Percentiles rank a stretch among this genome's conserved stretches.
These are phyloP conservation scores for Montifringilla adamsi DNA, from an alignment of 2,113 vertebrate genomes.

Conservation along the genomic window DNA sequence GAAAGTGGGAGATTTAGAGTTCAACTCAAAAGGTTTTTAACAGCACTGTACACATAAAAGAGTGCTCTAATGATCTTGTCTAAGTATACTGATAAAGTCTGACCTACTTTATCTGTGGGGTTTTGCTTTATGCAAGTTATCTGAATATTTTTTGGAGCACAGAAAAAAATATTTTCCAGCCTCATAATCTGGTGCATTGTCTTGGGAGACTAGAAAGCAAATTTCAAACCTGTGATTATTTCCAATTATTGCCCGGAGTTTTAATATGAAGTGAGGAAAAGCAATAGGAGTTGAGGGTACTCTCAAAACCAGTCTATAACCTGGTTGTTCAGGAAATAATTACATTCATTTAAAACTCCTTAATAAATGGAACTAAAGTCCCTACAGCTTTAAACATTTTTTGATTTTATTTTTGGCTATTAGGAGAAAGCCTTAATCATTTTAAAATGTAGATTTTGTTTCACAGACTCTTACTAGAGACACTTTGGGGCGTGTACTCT, in stretches of 20 bases:
- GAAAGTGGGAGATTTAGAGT: background rate
- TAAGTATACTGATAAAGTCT: background rate
- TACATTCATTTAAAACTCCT: background rate
- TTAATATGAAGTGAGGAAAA: background rate
- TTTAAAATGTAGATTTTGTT: background rate
- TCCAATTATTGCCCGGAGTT: background rate
- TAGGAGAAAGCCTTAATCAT: accelerated
- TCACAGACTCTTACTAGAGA: background rate
- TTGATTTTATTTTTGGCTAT: background rate
- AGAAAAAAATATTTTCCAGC: background rate
- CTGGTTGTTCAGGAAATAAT: background rate
- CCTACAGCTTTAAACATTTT: background rate
- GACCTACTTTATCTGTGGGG: background rate
- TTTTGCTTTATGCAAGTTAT: background rate
- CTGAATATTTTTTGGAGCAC: background rate
- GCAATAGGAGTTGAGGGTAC: background rate
- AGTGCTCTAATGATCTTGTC: background rate
- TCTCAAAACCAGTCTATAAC: background rate
- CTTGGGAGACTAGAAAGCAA: background rate
- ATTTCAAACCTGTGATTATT: background rate
- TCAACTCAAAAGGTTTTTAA: background rate
- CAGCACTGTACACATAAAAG: background rate
- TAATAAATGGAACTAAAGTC: background rate
- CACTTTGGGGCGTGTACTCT: background rate
- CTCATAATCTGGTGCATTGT: background rate